These are phyloP conservation scores for Alitta virens DNA, from an alignment of 2,888 invertebrate species.

Conservation along the genomic window DNA sequence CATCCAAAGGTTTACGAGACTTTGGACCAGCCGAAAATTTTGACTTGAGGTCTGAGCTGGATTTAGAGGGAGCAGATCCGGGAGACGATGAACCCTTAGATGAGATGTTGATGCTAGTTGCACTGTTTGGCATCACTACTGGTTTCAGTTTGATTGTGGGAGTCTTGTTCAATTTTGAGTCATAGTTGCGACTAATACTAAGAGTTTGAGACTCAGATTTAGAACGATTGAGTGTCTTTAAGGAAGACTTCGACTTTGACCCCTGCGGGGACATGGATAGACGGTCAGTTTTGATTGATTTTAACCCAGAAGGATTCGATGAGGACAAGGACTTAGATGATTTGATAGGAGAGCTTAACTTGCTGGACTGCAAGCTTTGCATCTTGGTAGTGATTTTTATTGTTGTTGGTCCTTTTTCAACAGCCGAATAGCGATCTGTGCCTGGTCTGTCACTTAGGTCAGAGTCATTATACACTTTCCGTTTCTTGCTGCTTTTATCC, in stretches of 20 bases:
- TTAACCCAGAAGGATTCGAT: slow-evolving; percentile 7
- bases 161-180: slow-evolving; percentile 44
- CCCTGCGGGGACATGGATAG: background rate
- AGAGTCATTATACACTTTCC: background rate
- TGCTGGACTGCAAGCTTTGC: background rate
- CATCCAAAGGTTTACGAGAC: slow-evolving; percentile 46
- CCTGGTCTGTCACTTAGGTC: slow-evolving; percentile 9
- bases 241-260: background rate
- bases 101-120: slow-evolving; percentile 15
- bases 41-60: background rate
- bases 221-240: slow-evolving; percentile 1
- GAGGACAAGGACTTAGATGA: slow-evolving; percentile 4
- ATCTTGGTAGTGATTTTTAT: slow-evolving; percentile 24
- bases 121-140: slow-evolving; percentile 65
- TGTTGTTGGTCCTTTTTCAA: slow-evolving; percentile 18
- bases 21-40: slow-evolving; percentile 5
- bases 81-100: slow-evolving; percentile 20
- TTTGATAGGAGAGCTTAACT: background rate
- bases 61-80: slow-evolving; percentile 11
- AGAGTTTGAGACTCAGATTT: slow-evolving; percentile 17
- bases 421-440: background rate
- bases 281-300: background rate
- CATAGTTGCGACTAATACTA: slow-evolving; percentile 30
- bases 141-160: slow-evolving; percentile 60
- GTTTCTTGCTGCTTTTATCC: slow-evolving; percentile 10